These are phyloP conservation scores for Coremacera marginata DNA, from an alignment of 2,888 invertebrate genomes.

Conservation along the genomic window DNA sequence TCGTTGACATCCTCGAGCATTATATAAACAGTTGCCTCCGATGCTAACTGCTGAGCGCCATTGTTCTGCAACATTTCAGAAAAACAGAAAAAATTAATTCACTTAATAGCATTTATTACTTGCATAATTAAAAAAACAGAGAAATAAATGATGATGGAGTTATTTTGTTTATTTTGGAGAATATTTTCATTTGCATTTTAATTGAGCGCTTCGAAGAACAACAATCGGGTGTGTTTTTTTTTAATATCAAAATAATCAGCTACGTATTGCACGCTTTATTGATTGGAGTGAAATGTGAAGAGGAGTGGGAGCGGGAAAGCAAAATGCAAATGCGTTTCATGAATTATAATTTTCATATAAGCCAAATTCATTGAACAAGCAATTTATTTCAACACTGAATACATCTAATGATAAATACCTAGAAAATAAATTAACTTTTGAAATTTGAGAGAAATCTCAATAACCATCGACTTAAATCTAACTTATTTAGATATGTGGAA, in stretches of 20 bases:
- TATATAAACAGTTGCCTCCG: slow-evolving; percentile 93
- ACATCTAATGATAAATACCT: too few relatives aligned
- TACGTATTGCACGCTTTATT: background rate
- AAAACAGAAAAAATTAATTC: slow-evolving; percentile 13
- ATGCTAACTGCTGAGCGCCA: slow-evolving; percentile 94
- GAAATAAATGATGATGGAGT: background rate
- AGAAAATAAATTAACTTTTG: too few relatives aligned
- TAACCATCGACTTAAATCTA: too few relatives aligned
- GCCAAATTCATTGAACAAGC: too few relatives aligned
- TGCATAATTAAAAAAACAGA: background rate
- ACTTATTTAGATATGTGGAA: too few relatives aligned
- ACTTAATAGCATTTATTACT: slow-evolving; percentile 19
- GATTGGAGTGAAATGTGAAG: background rate
- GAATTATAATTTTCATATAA: too few relatives aligned
- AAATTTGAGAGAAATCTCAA: too few relatives aligned
- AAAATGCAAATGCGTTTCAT: too few relatives aligned
- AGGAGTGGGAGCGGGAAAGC: too few relatives aligned
- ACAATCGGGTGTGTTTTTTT: background rate
- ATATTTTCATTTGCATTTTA: slow-evolving; percentile 38
- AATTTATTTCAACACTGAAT: too few relatives aligned
- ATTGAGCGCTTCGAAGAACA: slow-evolving; percentile 11
- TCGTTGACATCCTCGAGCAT: slow-evolving; percentile 97
- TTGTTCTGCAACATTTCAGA: slow-evolving; percentile 78
- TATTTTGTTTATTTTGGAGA: slow-evolving; percentile 7
- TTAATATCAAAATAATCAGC: background rate